Conservation (phyloP, 2,113 vertebrate species). For the Sorex fumeus region DNA sequence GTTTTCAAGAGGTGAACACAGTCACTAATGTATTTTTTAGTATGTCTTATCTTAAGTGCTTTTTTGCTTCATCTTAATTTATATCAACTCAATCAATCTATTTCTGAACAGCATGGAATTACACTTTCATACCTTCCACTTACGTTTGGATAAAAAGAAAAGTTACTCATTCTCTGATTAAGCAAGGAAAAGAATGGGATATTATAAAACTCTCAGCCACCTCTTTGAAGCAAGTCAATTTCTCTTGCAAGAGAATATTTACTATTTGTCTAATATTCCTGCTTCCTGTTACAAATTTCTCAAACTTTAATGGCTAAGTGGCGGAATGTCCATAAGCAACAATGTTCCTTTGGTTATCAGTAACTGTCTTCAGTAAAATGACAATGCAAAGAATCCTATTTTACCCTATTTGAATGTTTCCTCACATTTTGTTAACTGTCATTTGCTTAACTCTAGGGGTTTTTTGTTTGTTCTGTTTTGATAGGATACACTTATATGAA, state of each 20-base stretch:
- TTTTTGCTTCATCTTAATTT: neutral
- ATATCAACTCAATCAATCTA: neutral
- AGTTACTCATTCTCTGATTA: slow-evolving; percentile 17
- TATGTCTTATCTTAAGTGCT: neutral
- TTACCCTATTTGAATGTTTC: slow-evolving; percentile 38
- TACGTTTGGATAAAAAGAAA: neutral
- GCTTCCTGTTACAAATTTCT: slow-evolving; percentile 48
- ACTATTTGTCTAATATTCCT: neutral
- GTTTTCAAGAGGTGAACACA: neutral
- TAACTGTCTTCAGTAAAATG: slow-evolving; percentile 26
- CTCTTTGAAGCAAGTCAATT: neutral
- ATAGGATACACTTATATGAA: slow-evolving; percentile 59
- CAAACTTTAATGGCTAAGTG: slow-evolving; percentile 56
- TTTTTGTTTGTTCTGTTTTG: slow-evolving; percentile 4
- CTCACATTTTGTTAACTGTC: slow-evolving; percentile 11
- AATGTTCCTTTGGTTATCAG: slow-evolving; percentile 33
- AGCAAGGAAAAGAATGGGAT: neutral
- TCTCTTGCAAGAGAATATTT: slow-evolving; percentile 27
- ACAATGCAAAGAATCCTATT: slow-evolving; percentile 37
- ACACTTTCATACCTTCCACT: neutral
- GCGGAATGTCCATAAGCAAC: slow-evolving; percentile 8
- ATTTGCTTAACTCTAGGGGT: neutral
- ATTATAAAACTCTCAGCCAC: neutral
- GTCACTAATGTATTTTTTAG: neutral
- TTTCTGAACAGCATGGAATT: neutral